Conservation (phyloP, 2,888 invertebrate species). For the Pristionchus arcanus region DNA sequence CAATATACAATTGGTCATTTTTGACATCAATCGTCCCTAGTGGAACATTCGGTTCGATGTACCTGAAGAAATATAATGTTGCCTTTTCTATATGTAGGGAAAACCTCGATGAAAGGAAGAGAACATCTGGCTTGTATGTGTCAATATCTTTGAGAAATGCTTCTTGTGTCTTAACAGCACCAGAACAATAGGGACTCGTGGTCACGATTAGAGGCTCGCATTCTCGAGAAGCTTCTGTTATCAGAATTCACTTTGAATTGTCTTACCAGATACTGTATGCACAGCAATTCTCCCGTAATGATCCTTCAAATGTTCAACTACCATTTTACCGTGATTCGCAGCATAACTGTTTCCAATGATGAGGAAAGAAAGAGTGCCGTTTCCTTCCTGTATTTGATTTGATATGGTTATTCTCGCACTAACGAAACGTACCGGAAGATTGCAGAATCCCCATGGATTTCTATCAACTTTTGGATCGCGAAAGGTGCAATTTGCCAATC, state of each 20-base stretch:
- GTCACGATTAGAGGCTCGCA: conserved; percentile 37
- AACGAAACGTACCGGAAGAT: background rate
- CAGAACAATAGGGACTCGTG: background rate
- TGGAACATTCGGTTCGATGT: conserved; percentile 26
- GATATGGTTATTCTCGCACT: background rate
- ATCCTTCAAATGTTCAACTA: conserved; percentile 27
- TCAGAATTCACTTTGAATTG: background rate
- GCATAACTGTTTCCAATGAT: conserved; percentile 42
- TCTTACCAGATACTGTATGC: conserved; percentile 24
- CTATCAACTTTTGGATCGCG: conserved; percentile 8
- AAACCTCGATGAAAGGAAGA: conserved; percentile 26
- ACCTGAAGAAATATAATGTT: background rate
- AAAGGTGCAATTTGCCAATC: background rate
- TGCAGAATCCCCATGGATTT: conserved; percentile 45
- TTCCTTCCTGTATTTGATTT: background rate
- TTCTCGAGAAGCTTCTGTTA: conserved; percentile 1
- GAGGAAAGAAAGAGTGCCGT: conserved; percentile 2
- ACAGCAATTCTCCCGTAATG: conserved; percentile 27
- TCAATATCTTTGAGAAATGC: conserved; percentile 37
- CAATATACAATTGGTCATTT: background rate
- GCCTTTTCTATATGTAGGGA: background rate
- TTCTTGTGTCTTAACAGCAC: conserved; percentile 6
- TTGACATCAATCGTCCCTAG: background rate
- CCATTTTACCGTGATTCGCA: conserved; percentile 30
- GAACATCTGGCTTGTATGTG: conserved; percentile 19